Conservation (phyloP, 1,140 invertebrate species). For the Philopotamus ludificatus region DNA sequence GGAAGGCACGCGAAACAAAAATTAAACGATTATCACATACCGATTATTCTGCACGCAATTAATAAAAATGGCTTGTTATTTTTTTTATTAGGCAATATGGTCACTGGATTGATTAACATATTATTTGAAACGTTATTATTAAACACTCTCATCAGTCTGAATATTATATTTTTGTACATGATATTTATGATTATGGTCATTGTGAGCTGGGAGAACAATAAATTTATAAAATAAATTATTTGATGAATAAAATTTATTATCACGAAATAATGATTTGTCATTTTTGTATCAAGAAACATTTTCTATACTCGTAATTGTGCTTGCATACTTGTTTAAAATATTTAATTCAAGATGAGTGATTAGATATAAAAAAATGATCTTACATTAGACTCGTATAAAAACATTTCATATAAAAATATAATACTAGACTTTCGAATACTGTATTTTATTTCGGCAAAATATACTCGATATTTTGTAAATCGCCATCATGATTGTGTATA, state of each 20-base stretch:
- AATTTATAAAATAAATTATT: background rate
- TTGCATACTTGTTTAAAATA: background rate
- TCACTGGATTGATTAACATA: slow-evolving; percentile 79
- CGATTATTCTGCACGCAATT: slow-evolving; percentile 64
- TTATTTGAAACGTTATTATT: slow-evolving; percentile 62
- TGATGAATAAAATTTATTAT: background rate
- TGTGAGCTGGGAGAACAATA: slow-evolving; percentile 33
- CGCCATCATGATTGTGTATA: slow-evolving; percentile 23
- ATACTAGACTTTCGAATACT: slow-evolving; percentile 21
- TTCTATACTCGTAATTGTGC: background rate
- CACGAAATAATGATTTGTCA: too few relatives aligned
- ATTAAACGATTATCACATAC: slow-evolving; percentile 44
- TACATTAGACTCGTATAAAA: background rate
- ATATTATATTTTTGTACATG: slow-evolving; percentile 63
- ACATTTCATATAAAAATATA: slow-evolving; percentile 2
- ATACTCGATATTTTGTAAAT: slow-evolving; percentile 25
- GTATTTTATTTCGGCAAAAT: slow-evolving; percentile 4
- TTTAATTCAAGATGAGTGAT: background rate
- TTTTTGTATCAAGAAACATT: too few relatives aligned
- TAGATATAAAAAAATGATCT: background rate
- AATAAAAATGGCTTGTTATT: slow-evolving; percentile 76
- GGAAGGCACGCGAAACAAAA: slow-evolving; percentile 25
- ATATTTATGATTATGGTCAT: slow-evolving; percentile 50
- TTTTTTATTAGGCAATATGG: slow-evolving; percentile 76
- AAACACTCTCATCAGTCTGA: slow-evolving; percentile 50